A percentile compares a stretch with the other conserved stretches of the same genome.
phyloP scores from a whole-genome alignment of 2,797 vertebrate species.

The Cossypha niveicapilla region DNA sequence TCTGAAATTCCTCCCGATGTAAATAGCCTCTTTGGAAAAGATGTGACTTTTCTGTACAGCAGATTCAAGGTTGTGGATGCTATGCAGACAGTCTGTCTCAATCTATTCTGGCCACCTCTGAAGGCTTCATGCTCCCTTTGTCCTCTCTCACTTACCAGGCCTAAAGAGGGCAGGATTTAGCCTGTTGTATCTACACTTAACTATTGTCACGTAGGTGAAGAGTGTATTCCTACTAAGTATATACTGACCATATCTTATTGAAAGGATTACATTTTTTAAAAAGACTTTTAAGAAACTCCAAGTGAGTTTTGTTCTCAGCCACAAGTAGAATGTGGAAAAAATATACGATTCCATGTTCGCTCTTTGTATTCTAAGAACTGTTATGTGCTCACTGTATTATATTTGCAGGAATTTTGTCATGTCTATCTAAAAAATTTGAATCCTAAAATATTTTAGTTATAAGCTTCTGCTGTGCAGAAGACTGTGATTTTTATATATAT shows the following conservation, averaged over 20 bases:
- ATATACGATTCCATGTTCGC: constrained; percentile 40
- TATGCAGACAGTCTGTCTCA: neutral
- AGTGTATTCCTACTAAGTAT: neutral
- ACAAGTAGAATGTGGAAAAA: constrained; percentile 52
- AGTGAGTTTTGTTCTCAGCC: constrained; percentile 38
- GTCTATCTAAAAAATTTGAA: constrained; percentile 61
- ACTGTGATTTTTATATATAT: constrained; percentile 66
- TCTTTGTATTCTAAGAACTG: constrained; percentile 52
- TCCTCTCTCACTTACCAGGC: neutral
- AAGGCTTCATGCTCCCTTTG: neutral
- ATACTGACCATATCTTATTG: neutral
- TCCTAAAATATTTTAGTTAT: constrained; percentile 73
- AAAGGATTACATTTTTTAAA: constrained; percentile 32
- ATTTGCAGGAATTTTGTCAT: constrained; percentile 72
- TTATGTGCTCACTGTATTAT: constrained; percentile 61
- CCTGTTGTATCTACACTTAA: constrained; percentile 4
- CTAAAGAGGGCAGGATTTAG: neutral
- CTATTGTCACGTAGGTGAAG: neutral
- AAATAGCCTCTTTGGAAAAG: constrained; percentile 32
- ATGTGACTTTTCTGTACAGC: neutral
- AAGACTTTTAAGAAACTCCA: neutral
- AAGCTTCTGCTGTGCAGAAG: constrained; percentile 81
- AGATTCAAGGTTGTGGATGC: neutral
- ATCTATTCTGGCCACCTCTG: neutral
- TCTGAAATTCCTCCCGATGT: constrained; percentile 34